phyloP scores from a whole-genome alignment of 2,113 vertebrate genomes.

The Seriola dumerili region DNA sequence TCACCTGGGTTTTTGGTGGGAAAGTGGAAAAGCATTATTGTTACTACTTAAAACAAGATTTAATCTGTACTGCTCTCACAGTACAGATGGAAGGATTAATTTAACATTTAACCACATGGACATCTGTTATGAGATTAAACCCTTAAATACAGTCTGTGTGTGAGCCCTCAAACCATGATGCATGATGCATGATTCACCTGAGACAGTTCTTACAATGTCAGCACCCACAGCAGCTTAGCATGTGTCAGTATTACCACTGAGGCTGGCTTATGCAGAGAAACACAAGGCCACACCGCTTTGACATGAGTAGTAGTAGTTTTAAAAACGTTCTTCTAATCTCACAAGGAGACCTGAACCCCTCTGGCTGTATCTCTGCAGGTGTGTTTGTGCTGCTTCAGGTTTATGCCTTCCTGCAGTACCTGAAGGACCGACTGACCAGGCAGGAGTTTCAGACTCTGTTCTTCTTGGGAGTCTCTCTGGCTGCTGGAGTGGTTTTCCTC shows the following conservation, averaged over 20 bases:
- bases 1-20: neutral
- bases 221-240: neutral
- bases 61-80: too few relatives aligned
- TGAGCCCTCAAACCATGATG: too few relatives aligned
- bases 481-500: slow-evolving; percentile 91
- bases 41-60: neutral
- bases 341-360: neutral
- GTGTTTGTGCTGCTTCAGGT: slow-evolving; percentile 96
- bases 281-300: neutral
- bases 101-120: too few relatives aligned
- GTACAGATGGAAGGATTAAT: too few relatives aligned
- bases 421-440: slow-evolving; percentile 91
- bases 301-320: neutral
- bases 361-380: slow-evolving; percentile 78
- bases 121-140: too few relatives aligned
- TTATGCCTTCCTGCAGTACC: slow-evolving; percentile 93
- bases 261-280: neutral
- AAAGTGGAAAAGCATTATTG: neutral
- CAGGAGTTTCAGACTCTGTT: slow-evolving; percentile 96
- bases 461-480: slow-evolving; percentile 92
- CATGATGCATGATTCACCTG: neutral
- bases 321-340: neutral
- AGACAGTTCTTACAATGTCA: neutral
- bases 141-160: neutral
- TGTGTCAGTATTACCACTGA: neutral